Conservation (phyloP, 2,797 vertebrate genomes). For the Etheostoma nigrum region DNA sequence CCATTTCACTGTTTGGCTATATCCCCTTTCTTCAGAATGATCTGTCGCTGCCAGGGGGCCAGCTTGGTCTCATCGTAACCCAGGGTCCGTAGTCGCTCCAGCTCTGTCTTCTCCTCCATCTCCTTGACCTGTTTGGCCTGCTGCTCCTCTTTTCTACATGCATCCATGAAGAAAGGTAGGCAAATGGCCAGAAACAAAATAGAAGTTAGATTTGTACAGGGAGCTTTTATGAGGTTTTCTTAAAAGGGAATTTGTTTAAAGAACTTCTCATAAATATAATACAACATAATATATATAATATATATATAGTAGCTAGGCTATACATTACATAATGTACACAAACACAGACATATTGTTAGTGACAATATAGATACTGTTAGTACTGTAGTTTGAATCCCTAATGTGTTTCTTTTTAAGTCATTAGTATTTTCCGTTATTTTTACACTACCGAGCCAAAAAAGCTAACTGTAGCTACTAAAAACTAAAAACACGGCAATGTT, state of each 20-base stretch:
- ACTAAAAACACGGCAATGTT: background rate
- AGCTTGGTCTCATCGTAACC: slow-evolving; percentile 98
- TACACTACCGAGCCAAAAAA: background rate
- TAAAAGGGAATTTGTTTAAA: background rate
- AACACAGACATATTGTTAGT: background rate
- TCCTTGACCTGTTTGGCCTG: slow-evolving; percentile 87
- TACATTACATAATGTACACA: background rate
- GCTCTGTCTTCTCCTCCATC: slow-evolving; percentile 91
- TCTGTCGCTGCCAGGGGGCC: slow-evolving; percentile 97
- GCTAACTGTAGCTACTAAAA: background rate
- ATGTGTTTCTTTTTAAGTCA: background rate
- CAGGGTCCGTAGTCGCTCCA: slow-evolving; percentile 93
- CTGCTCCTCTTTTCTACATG: slow-evolving; percentile 90
- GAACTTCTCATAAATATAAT: background rate
- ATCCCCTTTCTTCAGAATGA: slow-evolving; percentile 98
- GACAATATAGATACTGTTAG: no score
- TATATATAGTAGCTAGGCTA: no score
- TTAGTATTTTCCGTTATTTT: no score
- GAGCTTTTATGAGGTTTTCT: background rate
- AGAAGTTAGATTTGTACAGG: background rate
- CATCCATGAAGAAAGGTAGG: background rate
- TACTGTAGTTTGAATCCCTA: background rate
- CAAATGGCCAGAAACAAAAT: background rate
- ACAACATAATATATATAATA: background rate
- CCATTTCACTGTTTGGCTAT: slow-evolving; percentile 91